Evolutionary conservation across 2,888 invertebrate species (phyloP), one percentile per base, ranked within the genome.

Genomic region (Volucella zonaria): DNA sequence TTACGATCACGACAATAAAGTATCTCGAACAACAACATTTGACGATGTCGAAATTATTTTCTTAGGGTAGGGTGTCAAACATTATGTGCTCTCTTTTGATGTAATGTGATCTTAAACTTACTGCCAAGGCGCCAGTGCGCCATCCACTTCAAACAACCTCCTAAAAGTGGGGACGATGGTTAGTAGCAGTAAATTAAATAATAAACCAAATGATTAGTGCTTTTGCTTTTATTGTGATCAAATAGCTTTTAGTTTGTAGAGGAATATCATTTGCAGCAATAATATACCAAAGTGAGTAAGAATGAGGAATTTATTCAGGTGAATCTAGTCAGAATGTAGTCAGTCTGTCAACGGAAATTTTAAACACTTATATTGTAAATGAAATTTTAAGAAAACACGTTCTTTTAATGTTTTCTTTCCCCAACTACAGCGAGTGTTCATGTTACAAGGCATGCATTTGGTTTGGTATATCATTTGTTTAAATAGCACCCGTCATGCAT

Each of bases 1-100:
- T 85, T 85, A 85, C 77, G 76, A 73, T 76, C 76, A 73, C 56
- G 76, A 47, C 76, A 56, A 77, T 81, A 76, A 73, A 76, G 40
- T 59, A 12, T n/a, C 10, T 45, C 43, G 62, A 45, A 49, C 40
- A 66, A 58, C 45, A 61, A 54, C 68, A 52, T 68, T 76, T 31
- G 51, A 68, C 45, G 61, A 23, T 64, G 59, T 45, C 49, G 43
- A 67, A 67, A 74, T 67, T 42, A 45, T 40, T 64, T 42, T 40
- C 8, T 1, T 47, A 42, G 54, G 61, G 47, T 47, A 45, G 47
- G 14, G 31, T 70, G 15, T 42, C 38, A 43, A 51, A 51, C 42
- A 42, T 43, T 14, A 47, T 68, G 49, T 8, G 31, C n/a, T 12
- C 11, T 31, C 10, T 40, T 12, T 9, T 62, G 45, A 47, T 54